Percentiles rank a stretch among this genome's conserved stretches.
Evolutionary conservation across 2,888 invertebrate species (phyloP).

Genomic region (Mythimna vitellina): DNA sequence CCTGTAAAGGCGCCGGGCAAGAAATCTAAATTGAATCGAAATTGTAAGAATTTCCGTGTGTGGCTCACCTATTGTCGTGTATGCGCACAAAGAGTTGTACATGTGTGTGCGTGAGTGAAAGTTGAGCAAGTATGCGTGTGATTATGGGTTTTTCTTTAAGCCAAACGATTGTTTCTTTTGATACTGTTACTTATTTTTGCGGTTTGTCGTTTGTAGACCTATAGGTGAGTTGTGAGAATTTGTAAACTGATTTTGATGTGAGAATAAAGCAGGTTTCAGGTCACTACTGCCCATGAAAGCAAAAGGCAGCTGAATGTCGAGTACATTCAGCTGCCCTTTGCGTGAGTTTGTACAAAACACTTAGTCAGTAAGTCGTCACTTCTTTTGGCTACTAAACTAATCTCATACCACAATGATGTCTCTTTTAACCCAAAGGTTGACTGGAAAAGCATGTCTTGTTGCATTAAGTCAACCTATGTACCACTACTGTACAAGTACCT

Average conservation of each 20-base stretch:
- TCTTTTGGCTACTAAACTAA: no score
- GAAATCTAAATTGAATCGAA: conserved; percentile 81
- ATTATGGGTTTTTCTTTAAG: conserved; percentile 50
- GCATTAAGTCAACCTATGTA: no score
- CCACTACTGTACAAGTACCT: no score
- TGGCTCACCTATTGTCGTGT: conserved; percentile 62
- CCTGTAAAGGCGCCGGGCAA: conserved; percentile 67
- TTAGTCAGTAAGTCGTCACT: no score
- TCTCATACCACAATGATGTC: no score
- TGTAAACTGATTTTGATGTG: background rate
- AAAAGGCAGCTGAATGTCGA: no score
- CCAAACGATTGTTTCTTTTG: conserved; percentile 55
- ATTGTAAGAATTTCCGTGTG: conserved; percentile 75
- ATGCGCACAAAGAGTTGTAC: background rate
- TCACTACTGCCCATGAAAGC: no score
- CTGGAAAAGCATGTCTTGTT: no score
- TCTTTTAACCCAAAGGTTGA: no score
- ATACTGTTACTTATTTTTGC: conserved; percentile 39
- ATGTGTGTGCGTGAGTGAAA: conserved; percentile 12
- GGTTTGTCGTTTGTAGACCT: conserved; percentile 16
- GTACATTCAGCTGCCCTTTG: no score
- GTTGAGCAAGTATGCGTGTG: conserved; percentile 21
- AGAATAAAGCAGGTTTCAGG: no score
- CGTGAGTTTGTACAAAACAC: no score
- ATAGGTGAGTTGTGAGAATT: conserved; percentile 6